Conservation (phyloP, 2,888 invertebrate genomes). For the Myathropa florea region DNA sequence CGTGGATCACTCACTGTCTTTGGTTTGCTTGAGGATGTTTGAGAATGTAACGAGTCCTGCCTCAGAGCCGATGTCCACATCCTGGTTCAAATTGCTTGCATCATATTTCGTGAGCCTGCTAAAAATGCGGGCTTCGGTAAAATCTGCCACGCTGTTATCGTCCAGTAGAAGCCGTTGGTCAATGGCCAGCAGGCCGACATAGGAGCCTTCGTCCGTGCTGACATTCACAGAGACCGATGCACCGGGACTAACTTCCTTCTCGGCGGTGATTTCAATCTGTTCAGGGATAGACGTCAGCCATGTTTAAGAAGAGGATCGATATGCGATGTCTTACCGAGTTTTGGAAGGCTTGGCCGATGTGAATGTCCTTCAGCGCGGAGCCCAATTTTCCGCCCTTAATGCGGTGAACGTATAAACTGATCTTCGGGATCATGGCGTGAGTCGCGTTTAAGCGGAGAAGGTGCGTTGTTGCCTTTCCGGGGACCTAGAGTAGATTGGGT, state of each 20-base stretch:
- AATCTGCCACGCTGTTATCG: constrained; percentile 83
- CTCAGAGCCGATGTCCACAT: constrained; percentile 9
- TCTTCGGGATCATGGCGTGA: constrained; percentile 28
- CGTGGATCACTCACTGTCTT: background rate
- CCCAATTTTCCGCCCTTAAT: background rate
- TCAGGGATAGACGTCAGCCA: background rate
- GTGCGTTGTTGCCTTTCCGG: constrained; percentile 15
- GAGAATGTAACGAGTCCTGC: constrained; percentile 77
- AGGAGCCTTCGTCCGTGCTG: constrained; percentile 89
- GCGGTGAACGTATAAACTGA: constrained; percentile 21
- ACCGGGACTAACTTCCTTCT: constrained; percentile 86
- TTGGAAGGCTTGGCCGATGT: background rate
- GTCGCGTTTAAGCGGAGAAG: background rate
- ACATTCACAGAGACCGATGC: constrained; percentile 88
- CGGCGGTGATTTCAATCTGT: constrained; percentile 71
- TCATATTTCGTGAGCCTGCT: constrained; percentile 21
- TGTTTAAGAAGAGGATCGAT: background rate
- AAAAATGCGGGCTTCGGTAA: constrained; percentile 9
- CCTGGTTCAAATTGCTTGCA: constrained; percentile 81
- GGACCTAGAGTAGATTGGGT: constrained; percentile 41
- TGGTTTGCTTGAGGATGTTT: constrained; percentile 41
- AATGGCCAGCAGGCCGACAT: constrained; percentile 90
- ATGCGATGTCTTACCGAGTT: constrained; percentile 31
- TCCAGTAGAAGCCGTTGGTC: constrained; percentile 88
- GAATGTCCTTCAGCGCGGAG: background rate